Evolutionary conservation across 2,113 vertebrate genomes (phyloP).

Genomic region (Lynx canadensis): DNA sequence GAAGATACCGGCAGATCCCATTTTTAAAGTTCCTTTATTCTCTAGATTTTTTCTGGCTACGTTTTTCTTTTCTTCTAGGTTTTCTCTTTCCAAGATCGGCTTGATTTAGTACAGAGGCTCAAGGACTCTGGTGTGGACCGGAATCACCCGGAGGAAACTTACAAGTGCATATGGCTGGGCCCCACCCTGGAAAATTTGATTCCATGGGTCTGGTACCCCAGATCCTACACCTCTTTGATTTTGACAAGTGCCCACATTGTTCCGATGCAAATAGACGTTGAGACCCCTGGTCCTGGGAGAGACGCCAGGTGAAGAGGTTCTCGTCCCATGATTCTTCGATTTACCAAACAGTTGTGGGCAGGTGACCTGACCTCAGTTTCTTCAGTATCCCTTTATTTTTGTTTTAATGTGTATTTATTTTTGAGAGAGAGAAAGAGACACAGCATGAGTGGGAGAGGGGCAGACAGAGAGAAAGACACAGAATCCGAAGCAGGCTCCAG

Average conservation of each 20-base stretch:
- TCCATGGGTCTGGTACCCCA: not conserved
- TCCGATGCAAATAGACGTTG: not conserved
- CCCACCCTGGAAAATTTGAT: not conserved
- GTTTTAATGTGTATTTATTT: not conserved
- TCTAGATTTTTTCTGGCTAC: not conserved
- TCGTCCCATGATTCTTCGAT: too few species aligned
- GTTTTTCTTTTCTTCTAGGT: not conserved
- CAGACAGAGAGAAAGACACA: too few species aligned
- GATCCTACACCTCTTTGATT: not conserved
- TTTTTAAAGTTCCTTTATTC: not conserved
- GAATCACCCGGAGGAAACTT: not conserved
- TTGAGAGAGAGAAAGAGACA: too few species aligned
- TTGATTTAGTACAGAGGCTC: not conserved
- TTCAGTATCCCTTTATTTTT: not conserved
- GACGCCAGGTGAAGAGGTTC: not conserved
- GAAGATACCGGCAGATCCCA: too few species aligned
- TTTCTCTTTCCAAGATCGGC: not conserved
- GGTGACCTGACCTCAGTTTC: not conserved
- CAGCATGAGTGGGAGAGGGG: too few species aligned
- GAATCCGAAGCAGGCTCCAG: too few species aligned
- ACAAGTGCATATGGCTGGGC: accelerated
- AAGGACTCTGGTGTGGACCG: not conserved
- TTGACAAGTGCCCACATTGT: not conserved
- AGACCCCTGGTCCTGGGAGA: not conserved
- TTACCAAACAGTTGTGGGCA: not conserved